phyloP scores from a whole-genome alignment of 2,113 vertebrate genomes.

The Gila orcuttii region DNA sequence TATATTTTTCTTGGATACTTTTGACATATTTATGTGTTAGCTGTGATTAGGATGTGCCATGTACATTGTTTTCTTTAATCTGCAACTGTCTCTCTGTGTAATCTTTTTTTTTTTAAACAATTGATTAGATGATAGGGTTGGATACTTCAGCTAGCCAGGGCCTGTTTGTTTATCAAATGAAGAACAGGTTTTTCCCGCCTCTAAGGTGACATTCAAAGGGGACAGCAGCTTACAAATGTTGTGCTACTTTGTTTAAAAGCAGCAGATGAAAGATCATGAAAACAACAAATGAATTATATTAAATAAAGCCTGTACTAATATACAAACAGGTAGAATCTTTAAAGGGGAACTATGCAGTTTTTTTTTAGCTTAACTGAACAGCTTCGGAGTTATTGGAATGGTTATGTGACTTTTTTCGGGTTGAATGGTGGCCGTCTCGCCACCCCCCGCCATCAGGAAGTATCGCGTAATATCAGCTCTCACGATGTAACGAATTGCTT shows the following conservation, averaged over 20 bases:
- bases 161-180: constrained; percentile 33
- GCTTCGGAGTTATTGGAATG: too few relatives aligned
- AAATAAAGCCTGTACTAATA: background rate
- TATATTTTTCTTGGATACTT: background rate
- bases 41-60: background rate
- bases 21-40: background rate
- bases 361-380: too few relatives aligned
- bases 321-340: background rate
- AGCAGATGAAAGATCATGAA: background rate
- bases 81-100: constrained; percentile 2
- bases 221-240: background rate
- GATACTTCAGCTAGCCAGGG: constrained; percentile 27
- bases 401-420: too few relatives aligned
- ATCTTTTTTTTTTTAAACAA: background rate
- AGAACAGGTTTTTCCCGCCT: constrained; percentile 34
- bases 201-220: constrained; percentile 4
- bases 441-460: too few relatives aligned
- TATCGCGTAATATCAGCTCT: too few relatives aligned
- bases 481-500: too few relatives aligned
- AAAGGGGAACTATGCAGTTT: too few relatives aligned
- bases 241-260: background rate
- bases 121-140: background rate
- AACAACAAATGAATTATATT: background rate
- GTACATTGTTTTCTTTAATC: constrained; percentile 35
- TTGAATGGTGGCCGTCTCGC: too few relatives aligned